phyloP scores from a whole-genome alignment of 1,140 invertebrate species.

The Cyphomyrmex costatus region DNA sequence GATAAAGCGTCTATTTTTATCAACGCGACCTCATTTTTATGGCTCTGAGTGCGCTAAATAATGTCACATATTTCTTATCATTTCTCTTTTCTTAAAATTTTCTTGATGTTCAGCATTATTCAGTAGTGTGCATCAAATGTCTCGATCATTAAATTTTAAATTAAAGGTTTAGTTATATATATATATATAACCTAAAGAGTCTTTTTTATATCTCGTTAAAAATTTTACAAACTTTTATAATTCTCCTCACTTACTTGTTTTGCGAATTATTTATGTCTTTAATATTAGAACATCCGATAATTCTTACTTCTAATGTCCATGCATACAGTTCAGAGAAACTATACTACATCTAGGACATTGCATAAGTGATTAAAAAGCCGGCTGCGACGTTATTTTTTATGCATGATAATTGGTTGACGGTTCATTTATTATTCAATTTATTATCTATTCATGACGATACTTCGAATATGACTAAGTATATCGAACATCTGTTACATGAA shows the following conservation, averaged over 20 bases:
- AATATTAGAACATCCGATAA: background rate
- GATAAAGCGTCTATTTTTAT: conserved; percentile 32
- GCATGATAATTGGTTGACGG: conserved; percentile 30
- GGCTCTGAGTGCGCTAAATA: background rate
- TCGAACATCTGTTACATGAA: conserved; percentile 15
- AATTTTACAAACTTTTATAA: background rate
- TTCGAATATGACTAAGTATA: background rate
- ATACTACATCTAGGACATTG: background rate
- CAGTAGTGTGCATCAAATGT: background rate
- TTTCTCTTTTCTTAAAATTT: background rate
- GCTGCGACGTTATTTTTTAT: conserved; percentile 10
- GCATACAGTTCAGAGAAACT: background rate
- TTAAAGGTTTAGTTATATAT: background rate
- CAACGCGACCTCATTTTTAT: conserved; percentile 21
- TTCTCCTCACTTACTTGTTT: background rate
- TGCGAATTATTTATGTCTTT: background rate
- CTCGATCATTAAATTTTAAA: background rate
- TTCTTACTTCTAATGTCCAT: background rate
- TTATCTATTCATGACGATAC: conserved; percentile 21
- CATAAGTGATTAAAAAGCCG: conserved; percentile 54
- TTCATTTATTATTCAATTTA: conserved; percentile 9
- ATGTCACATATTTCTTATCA: conserved; percentile 1
- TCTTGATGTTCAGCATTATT: background rate
- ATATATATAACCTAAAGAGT: too few species aligned
- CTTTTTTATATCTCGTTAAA: too few species aligned